Evolutionary conservation across 2,797 vertebrate species (phyloP).

Genomic region (Trematomus bernacchii): DNA sequence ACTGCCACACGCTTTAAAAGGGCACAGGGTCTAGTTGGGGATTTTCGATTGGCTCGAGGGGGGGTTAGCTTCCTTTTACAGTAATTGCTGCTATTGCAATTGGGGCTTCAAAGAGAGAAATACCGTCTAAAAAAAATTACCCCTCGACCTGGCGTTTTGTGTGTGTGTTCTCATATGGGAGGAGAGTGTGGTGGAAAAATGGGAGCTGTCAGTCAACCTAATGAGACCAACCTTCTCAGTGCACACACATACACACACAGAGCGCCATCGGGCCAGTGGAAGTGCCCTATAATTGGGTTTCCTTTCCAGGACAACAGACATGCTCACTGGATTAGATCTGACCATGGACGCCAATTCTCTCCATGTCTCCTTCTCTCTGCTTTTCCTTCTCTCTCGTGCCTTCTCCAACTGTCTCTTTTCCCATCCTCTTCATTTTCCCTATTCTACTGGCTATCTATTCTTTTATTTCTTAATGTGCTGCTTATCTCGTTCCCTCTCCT

Average conservation of each 20-base stretch:
- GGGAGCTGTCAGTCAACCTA: constrained; percentile 84
- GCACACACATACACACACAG: constrained; percentile 58
- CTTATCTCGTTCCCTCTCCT: constrained; percentile 10
- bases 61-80: constrained; percentile 67
- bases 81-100: constrained; percentile 75
- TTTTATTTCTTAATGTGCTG: background rate
- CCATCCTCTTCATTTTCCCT: constrained; percentile 16
- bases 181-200: constrained; percentile 69
- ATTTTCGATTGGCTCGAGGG: constrained; percentile 38
- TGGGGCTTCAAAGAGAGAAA: constrained; percentile 77
- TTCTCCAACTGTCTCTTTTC: constrained; percentile 29
- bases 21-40: constrained; percentile 17
- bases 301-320: constrained; percentile 87
- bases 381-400: constrained; percentile 48
- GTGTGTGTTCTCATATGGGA: constrained; percentile 67
- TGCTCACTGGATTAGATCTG: constrained; percentile 84
- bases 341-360: constrained; percentile 78
- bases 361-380: constrained; percentile 62
- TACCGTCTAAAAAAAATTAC: constrained; percentile 76
- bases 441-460: constrained; percentile 1
- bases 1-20: constrained; percentile 39
- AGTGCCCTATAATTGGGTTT: constrained; percentile 88
- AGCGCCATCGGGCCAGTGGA: constrained; percentile 79
- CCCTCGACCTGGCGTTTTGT: constrained; percentile 40
- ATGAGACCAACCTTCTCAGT: constrained; percentile 81